Base-by-base conservation (phyloP, 2,797 vertebrate species). In the Lepus townsendii region DNA sequence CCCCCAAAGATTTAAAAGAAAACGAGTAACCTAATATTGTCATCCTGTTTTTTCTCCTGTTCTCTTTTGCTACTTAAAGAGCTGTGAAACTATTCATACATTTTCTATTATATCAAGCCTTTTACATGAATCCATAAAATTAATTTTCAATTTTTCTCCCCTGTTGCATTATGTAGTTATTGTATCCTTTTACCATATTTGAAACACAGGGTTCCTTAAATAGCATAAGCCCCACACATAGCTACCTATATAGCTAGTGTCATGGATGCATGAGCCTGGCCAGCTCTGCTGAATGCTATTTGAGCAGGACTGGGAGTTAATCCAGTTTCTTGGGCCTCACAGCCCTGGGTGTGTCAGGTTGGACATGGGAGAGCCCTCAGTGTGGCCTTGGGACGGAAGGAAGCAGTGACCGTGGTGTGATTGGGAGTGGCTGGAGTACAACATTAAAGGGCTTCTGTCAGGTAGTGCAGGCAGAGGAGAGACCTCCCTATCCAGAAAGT, bases 1-100 rank as follows among this genome's bases (percentile, higher is more conserved):
- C 89, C 77, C 75, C 88, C 47, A 54, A 92, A 92, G 82, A 93
- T 60, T 93, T 84, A 77, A 91, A 79, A 26, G 93, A 87, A 63
- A 75, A 82, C 65, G 32, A 65, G n/a, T 94, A 65, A 63, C 30
- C 60, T 86, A 69, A 72, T 77, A 42, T 87, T 86, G 42, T 73
- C 30, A 30, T 30, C 87, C 52, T 86, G 32, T 54, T 76, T 57
- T 92, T 66, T 68, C 26, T 71, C 66, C 92, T 80, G 19, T 54
- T 91, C 27, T 93, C 79, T 76, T 90, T 90, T 88, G 82, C 47
- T 91, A 38, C 60, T 92, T 78, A 35, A 90, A 82, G 47, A 92
- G 20, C 42, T 57, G 26, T 78, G 76, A 94, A 90, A 80, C 6
- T 62, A 54, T 57, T 32, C 27, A 19, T 73, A 86, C 57, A 88